Evolutionary conservation across 2,888 invertebrate species (phyloP).

Genomic region (Diaperis boleti): DNA sequence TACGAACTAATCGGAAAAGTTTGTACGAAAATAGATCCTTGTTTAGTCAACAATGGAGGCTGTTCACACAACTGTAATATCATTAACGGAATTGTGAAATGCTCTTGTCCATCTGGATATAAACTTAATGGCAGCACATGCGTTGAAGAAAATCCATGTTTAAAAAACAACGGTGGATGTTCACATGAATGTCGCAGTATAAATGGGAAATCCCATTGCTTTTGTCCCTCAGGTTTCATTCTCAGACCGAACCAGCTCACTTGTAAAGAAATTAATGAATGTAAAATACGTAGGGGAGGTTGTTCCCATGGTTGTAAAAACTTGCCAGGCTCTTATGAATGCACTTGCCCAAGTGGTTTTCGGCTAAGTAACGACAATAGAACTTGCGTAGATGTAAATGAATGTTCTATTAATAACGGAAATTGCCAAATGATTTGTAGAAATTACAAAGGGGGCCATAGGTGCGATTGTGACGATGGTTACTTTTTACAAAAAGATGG

Average conservation of each 20-base stretch:
- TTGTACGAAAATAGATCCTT: constrained; percentile 65
- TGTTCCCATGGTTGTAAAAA: constrained; percentile 75
- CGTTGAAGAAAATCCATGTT: constrained; percentile 64
- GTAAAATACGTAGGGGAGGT: constrained; percentile 70
- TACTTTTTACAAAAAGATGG: constrained; percentile 54
- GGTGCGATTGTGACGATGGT: constrained; percentile 68
- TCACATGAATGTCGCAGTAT: constrained; percentile 65
- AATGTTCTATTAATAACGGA: constrained; percentile 62
- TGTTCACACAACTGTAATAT: constrained; percentile 71
- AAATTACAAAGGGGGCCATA: constrained; percentile 67
- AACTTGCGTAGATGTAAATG: constrained; percentile 64
- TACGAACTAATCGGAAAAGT: constrained; percentile 60
- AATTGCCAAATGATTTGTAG: constrained; percentile 67
- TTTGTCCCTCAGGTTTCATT: constrained; percentile 69
- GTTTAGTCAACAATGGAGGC: constrained; percentile 62
- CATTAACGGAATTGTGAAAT: constrained; percentile 68
- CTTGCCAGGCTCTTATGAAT: constrained; percentile 67
- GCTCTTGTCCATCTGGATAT: constrained; percentile 64
- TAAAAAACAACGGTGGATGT: constrained; percentile 65
- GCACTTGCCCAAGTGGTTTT: constrained; percentile 67
- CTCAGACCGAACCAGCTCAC: constrained; percentile 64
- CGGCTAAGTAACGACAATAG: constrained; percentile 57
- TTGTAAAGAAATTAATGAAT: constrained; percentile 71
- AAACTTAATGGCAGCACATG: constrained; percentile 61
- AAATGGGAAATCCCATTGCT: constrained; percentile 66